These are phyloP conservation scores for Cataglyphis hispanica DNA, from an alignment of 1,140 invertebrate genomes.

Conservation along the genomic window DNA sequence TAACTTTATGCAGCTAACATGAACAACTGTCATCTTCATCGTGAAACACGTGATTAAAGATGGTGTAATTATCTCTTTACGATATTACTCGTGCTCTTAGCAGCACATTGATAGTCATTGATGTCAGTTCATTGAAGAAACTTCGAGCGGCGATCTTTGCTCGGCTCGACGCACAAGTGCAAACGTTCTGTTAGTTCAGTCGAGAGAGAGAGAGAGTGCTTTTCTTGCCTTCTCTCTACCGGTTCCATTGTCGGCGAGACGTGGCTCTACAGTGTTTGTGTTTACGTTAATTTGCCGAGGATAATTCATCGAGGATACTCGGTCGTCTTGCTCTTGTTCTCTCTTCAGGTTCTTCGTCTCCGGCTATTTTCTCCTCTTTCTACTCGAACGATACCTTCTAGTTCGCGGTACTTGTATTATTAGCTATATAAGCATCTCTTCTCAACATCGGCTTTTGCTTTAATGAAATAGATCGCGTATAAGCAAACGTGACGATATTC, in stretches of 20 bases:
- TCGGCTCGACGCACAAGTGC: conserved; percentile 48
- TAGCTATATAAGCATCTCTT: conserved; percentile 45
- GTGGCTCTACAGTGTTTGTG: conserved; percentile 58
- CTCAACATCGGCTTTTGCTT: conserved; percentile 15
- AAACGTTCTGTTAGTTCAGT: conserved; percentile 63
- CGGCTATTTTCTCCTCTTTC: conserved; percentile 11
- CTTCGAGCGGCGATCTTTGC: conserved; percentile 52
- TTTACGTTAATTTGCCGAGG: conserved; percentile 65
- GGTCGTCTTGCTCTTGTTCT: conserved; percentile 40
- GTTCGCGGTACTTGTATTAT: conserved; percentile 24
- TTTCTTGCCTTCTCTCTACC: conserved; percentile 57
- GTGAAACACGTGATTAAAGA: conserved; percentile 22
- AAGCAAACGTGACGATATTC: conserved; percentile 35
- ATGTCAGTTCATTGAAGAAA: conserved; percentile 60
- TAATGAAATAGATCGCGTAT: conserved; percentile 23
- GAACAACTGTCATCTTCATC: background rate
- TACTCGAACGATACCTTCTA: conserved; percentile 13
- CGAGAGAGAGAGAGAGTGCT: conserved; percentile 63
- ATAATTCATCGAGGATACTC: conserved; percentile 63
- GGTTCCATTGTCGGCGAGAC: conserved; percentile 47
- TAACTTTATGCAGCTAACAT: background rate
- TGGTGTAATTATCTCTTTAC: conserved; percentile 54
- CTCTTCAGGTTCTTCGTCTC: conserved; percentile 40
- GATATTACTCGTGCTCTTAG: conserved; percentile 26
- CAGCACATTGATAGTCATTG: conserved; percentile 58